Base-by-base conservation (phyloP, 2,888 invertebrate species). In the Argyresthia albistria region DNA sequence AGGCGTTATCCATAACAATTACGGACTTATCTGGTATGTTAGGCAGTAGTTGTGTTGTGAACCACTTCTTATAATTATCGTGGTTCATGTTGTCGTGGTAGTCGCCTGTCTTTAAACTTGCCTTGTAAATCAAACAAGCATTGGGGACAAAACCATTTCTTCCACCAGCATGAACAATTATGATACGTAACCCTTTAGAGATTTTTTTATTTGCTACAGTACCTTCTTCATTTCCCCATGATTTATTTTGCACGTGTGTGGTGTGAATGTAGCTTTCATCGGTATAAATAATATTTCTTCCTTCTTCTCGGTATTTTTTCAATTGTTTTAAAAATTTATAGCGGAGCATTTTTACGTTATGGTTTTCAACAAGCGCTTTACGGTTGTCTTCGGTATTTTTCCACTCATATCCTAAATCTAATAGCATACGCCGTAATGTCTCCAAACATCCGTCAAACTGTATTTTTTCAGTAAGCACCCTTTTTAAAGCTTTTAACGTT, bases 41-140 rank as follows among this genome's bases (percentile, higher is more conserved):
- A 45, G 14, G 15, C 45, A 45, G 15, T 15, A 45, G 1, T 9
- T 4, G 8, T 39, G 39, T 3, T 39, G 8, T 48, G 11, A 66
- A 46, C 63, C 63, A 65, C 43, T 60, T 57, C 45, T 50, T 46
- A 53, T 56, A 62, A 55, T 61, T 60, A 11, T 46, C 53, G 10
- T 35, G 12, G 48, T 59, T 61, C 59, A 61, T 63, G 11, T 62
- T 58, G 47, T 56, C 56, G 47, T 63, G 60, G 47, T 61, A 62
- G 43, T 61, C 63, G 36, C n/a, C n/a, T 47, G 50, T 46, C 52
- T 39, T 57, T 1, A 50, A 55, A 43, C 56, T 54, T 39, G 54
- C 57, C 53, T 55, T 55, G 50, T 55, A 59, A n/a, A 54, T 53
- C n/a, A 58, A 55, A 14, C 15, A 53, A 50, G 56, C 57, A 35